Evolutionary conservation across 2,888 invertebrate species (phyloP).

Genomic region (Diarsia rubi): DNA sequence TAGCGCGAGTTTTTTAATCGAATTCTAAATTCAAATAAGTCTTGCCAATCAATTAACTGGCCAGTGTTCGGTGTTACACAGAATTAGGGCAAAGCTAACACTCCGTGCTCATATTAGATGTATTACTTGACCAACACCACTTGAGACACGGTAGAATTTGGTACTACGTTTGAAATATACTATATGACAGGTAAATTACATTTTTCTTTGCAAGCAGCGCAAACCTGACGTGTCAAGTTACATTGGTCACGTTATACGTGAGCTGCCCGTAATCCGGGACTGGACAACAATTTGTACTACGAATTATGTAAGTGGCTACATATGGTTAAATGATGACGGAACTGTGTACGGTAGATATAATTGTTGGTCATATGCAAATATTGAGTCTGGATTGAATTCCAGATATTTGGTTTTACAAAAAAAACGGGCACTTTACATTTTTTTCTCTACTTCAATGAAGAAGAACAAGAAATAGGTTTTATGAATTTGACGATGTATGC

Average conservation of each 20-base stretch:
- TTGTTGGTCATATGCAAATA: background rate
- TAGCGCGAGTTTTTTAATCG: slow-evolving; percentile 27
- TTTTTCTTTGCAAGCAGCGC: slow-evolving; percentile 1
- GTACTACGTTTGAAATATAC: background rate
- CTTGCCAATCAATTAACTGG: slow-evolving; percentile 49
- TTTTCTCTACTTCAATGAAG: too few species aligned
- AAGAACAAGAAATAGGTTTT: too few species aligned
- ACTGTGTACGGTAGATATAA: background rate
- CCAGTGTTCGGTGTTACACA: slow-evolving; percentile 32
- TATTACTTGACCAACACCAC: slow-evolving; percentile 1
- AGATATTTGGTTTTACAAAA: too few species aligned
- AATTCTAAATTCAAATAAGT: slow-evolving; percentile 47
- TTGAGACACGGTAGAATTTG: background rate
- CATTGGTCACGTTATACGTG: slow-evolving; percentile 23
- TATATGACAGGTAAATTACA: background rate
- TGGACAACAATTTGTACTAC: slow-evolving; percentile 49
- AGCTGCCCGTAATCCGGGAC: slow-evolving; percentile 49
- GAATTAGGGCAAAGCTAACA: slow-evolving; percentile 54
- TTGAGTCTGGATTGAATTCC: background rate
- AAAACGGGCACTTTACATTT: too few species aligned
- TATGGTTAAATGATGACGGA: slow-evolving; percentile 9
- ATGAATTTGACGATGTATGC: too few species aligned
- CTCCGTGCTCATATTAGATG: slow-evolving; percentile 55
- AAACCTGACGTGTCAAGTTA: background rate
- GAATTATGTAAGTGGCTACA: slow-evolving; percentile 36